phyloP scores from a whole-genome alignment of 2,797 vertebrate species.

The Pangasius krempfi region DNA sequence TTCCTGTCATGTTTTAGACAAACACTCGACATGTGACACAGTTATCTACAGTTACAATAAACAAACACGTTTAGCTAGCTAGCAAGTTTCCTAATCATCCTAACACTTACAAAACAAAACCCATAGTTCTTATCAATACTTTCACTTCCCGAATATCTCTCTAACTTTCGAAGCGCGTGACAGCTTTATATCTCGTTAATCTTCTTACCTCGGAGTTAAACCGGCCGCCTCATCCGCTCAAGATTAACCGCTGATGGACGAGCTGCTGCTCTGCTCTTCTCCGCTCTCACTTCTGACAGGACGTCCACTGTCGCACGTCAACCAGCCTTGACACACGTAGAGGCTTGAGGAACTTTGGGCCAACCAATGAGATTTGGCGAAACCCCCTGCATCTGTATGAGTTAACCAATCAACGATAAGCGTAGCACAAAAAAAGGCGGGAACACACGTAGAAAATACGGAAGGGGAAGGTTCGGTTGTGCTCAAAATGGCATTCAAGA shows the following conservation, averaged over 20 bases:
- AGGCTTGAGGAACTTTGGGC: background rate
- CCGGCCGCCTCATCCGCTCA: background rate
- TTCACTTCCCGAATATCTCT: background rate
- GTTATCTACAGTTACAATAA: background rate
- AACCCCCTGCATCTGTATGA: background rate
- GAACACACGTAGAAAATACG: conserved; percentile 20
- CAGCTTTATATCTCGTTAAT: background rate
- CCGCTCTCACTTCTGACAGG: background rate
- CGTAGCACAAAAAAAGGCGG: background rate
- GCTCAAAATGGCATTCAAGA: background rate
- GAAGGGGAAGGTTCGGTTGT: background rate
- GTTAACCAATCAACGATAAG: background rate
- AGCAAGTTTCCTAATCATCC: background rate
- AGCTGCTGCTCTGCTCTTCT: background rate
- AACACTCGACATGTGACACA: background rate
- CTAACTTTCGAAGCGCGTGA: background rate
- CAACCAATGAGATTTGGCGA: background rate
- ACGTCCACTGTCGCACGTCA: background rate
- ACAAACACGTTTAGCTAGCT: background rate
- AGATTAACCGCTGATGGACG: background rate
- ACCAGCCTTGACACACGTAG: background rate
- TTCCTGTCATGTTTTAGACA: background rate
- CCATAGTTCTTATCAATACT: background rate
- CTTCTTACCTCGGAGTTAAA: conserved; percentile 10
- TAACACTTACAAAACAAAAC: background rate